Percentiles rank a stretch among this genome's conserved stretches.
These are phyloP conservation scores for Zapus hudsonius DNA, from an alignment of 2,113 vertebrate genomes.

Conservation along the genomic window DNA sequence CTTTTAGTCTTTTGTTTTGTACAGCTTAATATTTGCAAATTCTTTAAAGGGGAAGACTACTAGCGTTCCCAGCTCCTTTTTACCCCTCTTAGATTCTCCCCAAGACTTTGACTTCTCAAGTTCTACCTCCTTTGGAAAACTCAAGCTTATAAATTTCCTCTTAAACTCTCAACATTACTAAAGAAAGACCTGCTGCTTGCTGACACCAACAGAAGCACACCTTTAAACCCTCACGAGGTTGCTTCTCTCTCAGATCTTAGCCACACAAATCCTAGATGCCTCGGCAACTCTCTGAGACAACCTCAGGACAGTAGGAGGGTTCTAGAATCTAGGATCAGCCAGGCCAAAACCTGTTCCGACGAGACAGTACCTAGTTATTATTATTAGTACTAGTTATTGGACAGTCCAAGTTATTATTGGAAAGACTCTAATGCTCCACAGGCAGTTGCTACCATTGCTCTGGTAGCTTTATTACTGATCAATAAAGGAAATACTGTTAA, in stretches of 20 bases:
- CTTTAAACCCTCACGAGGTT: background rate
- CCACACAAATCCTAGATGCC: background rate
- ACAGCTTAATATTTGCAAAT: background rate
- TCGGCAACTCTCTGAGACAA: background rate
- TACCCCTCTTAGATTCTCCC: background rate
- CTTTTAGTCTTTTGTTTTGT: background rate
- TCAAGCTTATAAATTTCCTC: background rate
- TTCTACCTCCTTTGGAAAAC: background rate
- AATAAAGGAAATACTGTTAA: background rate
- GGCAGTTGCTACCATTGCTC: background rate
- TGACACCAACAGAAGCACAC: background rate
- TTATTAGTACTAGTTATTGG: too few species aligned
- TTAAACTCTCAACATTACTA: background rate
- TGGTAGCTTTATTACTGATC: background rate
- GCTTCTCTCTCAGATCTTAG: background rate
- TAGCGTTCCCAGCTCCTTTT: background rate
- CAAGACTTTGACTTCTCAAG: background rate
- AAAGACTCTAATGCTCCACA: background rate
- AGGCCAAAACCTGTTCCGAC: background rate
- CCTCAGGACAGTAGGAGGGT: background rate
- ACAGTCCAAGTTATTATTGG: too few species aligned
- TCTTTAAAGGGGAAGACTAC: background rate
- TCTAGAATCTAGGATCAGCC: too few species aligned
- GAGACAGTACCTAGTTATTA: background rate
- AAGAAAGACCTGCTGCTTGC: background rate